These are phyloP conservation scores for Litoditis marina DNA, from an alignment of 2,888 invertebrate species.

Conservation along the genomic window DNA sequence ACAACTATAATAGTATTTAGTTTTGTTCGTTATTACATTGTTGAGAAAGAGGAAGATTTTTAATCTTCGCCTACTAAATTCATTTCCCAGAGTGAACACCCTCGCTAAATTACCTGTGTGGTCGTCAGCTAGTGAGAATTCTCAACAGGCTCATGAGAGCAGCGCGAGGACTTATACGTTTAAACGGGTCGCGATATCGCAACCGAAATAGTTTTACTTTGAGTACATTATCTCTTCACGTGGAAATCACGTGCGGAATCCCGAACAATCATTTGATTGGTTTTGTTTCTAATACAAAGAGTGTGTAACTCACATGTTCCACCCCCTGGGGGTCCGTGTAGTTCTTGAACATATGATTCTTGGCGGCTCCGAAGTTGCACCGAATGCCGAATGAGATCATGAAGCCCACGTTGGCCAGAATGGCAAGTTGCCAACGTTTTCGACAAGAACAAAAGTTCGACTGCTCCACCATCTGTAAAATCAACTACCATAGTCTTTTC, in stretches of 20 bases:
- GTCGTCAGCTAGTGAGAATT: no score
- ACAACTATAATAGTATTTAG: no score
- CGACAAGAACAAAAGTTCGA: conserved; percentile 63
- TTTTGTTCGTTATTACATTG: no score
- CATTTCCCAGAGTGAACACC: neutral
- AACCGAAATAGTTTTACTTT: no score
- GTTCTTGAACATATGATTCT: conserved; percentile 72
- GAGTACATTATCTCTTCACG: no score
- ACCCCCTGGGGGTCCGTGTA: conserved; percentile 57
- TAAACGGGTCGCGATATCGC: no score
- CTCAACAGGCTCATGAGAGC: no score
- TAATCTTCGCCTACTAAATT: conserved; percentile 4
- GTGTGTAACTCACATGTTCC: conserved; percentile 45
- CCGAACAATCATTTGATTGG: no score
- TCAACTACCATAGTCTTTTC: neutral
- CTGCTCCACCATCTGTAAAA: conserved; percentile 40
- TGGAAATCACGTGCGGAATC: no score
- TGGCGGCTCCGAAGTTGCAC: conserved; percentile 97
- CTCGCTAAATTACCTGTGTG: no score
- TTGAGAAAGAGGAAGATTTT: neutral
- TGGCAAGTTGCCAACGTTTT: conserved; percentile 63
- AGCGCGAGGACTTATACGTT: no score
- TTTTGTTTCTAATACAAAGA: neutral
- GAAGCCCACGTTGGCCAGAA: conserved; percentile 65
- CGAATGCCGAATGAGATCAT: conserved; percentile 78